Base-by-base conservation (phyloP, 2,113 vertebrate genomes). In the Acanthochromis polyacanthus region DNA sequence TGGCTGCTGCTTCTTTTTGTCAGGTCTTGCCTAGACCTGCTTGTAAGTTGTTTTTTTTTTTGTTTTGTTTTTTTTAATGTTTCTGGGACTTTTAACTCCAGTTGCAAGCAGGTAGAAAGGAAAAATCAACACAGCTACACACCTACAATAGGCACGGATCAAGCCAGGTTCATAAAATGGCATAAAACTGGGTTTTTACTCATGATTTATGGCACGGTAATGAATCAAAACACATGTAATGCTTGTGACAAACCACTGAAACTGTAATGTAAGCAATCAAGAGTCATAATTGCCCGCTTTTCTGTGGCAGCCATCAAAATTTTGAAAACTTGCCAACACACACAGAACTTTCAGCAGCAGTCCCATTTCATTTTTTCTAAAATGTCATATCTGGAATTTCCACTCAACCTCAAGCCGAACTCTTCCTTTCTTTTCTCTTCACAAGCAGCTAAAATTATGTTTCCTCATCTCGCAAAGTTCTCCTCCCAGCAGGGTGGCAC, bases 21-120 rank as follows among this genome's bases (percentile, higher is more conserved):
- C 40, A 64, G 52, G 55, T 88, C 88, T 79, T 85, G 85, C 62
- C 82, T 53, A 9, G 60, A 84, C 86, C 78, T 85, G 83, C 62
- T 82, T 68, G 25, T 59, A n/a, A 7, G 10, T 63, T 55, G 32
- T 62, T 20, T 55, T 19, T 1, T 14, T 43, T 43, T n/a, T n/a
- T n/a, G n/a, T n/a, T n/a, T 63, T 55, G 32, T 62, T 20, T 55
- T 19, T 1, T 14, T 43, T 43, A 11, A 32, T 46, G 14, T 48
- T 36, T 52, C 30, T 16, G 5, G 4, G 52, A 56, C 66, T 80
- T 64, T 59, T n/a, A 64, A 56, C 17, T 73, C 10, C 28, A 59
- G 28, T 38, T 86, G 16, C 57, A 30, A 36, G 4, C 23, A 52
- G 22, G 53, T 10, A 19, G 58, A n/a, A 9, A 43, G 25, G 14